Evolutionary conservation across 30 jellyfish, hydroid and myxozoan species (phyloP), one percentile per base, ranked within the genome.

Genomic region (Turritopsis dohrnii): DNA sequence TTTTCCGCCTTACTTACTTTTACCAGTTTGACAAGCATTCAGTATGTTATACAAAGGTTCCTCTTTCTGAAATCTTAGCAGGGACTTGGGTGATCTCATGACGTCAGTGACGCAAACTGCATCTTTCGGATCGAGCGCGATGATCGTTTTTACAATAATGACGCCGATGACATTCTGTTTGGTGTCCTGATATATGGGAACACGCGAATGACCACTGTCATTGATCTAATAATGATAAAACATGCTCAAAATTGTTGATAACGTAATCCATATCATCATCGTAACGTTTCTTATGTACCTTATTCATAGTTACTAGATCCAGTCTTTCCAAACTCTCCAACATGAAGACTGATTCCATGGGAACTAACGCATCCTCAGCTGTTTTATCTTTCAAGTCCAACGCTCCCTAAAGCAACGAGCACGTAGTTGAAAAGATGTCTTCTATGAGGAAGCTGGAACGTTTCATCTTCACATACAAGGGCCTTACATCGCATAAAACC

Each of bases 21-120:
- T 71, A 20, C 90, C 90, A 25, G 90, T 84, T 80, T 84, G 90
- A 66, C 80, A 84, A 1, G 90, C 88, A 26, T 84, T 84, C 1
- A 84, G 31, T 20, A 84, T 53, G 69, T 72, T 84, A 65, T 84
- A 84, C 83, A 84, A 66, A 1, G 90, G 90, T 84, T 72, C 90
- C 18, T 52, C 65, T 25, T 72, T 65, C 1, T 75, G 80, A 54
- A 84, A 84, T 52, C 53, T 54, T 0, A 71, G 28, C 31, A 82
- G 26, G 8, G 30, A 52, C 8, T 52, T 71, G 71, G 29, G 28
- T 28, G 90, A 22, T n/a, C 88, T 76, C 90, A 84, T 84, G 17
- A 72, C 88, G 26, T 73, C 71, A 19, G 24, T 52, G 28, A 84
- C 82, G 28, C 80, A 79, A 1, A 74, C 66, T 18, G 80, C 25